phyloP scores from a whole-genome alignment of 2,113 vertebrate species.

The Morone chrysops region DNA sequence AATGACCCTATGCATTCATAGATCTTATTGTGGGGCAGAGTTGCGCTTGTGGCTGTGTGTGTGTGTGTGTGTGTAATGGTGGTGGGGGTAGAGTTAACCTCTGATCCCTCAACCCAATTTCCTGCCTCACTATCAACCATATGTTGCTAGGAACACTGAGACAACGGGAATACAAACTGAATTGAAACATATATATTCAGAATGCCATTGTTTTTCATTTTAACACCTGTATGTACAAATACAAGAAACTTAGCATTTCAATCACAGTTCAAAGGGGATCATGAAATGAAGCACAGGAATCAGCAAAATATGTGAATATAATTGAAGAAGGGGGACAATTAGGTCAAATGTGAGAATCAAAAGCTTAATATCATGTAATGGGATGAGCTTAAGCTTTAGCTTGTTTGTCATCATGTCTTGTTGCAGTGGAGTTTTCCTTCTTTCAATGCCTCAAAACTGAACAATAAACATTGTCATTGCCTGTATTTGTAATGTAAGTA shows the following conservation, averaged over 20 bases:
- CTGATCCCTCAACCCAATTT: background rate
- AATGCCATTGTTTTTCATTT: background rate
- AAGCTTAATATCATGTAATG: background rate
- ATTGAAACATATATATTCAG: background rate
- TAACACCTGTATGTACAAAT: background rate
- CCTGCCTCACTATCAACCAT: slow-evolving; percentile 17
- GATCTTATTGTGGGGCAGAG: background rate
- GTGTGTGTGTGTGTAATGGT: background rate
- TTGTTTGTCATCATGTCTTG: background rate
- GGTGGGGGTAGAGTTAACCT: background rate
- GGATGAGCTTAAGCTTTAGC: background rate
- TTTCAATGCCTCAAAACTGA: too few relatives aligned
- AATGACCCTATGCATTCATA: slow-evolving; percentile 27
- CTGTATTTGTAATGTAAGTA: background rate
- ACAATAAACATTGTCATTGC: too few relatives aligned
- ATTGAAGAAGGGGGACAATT: background rate
- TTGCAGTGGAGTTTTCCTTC: background rate
- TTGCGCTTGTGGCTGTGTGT: background rate
- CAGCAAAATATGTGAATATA: background rate
- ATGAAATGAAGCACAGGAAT: background rate
- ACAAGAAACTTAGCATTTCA: background rate
- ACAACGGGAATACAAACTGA: background rate
- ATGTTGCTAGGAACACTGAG: slow-evolving; percentile 1
- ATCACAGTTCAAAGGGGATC: too few relatives aligned
- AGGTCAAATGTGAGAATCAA: background rate